Base-by-base conservation (phyloP, 2,888 invertebrate species). In the Quadroppia sp. region DNA sequence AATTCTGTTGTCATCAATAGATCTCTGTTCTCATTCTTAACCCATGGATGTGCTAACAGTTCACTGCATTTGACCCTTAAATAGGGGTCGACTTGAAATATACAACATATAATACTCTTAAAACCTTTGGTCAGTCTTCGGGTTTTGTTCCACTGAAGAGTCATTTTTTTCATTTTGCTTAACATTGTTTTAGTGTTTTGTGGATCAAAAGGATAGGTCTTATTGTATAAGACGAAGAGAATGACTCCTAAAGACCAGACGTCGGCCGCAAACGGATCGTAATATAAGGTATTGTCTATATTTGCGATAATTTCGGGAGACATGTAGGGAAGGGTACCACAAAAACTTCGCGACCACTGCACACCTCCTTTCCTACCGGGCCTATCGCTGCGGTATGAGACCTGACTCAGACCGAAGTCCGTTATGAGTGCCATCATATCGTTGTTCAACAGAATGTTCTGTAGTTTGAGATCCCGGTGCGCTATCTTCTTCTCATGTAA, bases 401-500 rank as follows among this genome's bases (percentile, higher is more conserved):
- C 50, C 11, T 50, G 50, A 50, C 50, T 50, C 11, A 50, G 20
- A 3, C 50, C 50, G 20, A 50, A 50, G 20, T 50, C 50, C n/a
- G 50, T 15, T 2, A 50, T 50, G 1, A 50, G 11, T 50, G 50
- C 50, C 2, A 11, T 20, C 50, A 7, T 50, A 3, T n/a, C 1
- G 1, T 50, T 2, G 20, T 50, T 11, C 20, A 50, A 15, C n/a
- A 50, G 50, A 50, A 50, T 50, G 11, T 50, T 50, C 50, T 50
- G 20, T n/a, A 50, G 50, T 50, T 50, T 50, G 50, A 50, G 50
- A 23, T 50, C 50, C 15, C 50, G n/a, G 50, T 50, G 50, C 50
- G 50, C 50, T 23, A 50, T 23, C 6, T 23, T 50, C 11, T 50
- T 2, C n/a, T 20, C 20, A 50, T 50, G 50, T 4, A 50, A 23